phyloP scores from a whole-genome alignment of 2,888 invertebrate species.

The Hedya salicella region DNA sequence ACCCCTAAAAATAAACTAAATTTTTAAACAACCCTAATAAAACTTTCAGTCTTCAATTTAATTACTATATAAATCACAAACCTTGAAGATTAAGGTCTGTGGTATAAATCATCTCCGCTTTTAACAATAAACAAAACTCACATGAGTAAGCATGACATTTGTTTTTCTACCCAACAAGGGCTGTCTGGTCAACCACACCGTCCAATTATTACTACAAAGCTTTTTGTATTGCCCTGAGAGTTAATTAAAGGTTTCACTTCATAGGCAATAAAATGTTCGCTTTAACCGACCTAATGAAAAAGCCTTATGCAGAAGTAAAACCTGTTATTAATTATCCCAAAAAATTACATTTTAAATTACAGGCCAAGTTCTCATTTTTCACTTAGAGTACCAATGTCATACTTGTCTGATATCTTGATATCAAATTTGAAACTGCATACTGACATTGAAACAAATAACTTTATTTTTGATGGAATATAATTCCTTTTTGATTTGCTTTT shows the following conservation, averaged over 20 bases:
- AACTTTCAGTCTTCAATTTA: background rate
- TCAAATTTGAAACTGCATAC: too few relatives aligned
- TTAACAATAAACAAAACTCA: conserved; percentile 17
- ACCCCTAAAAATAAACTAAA: too few relatives aligned
- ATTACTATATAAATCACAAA: too few relatives aligned
- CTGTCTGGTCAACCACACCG: conserved; percentile 7
- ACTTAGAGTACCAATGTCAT: too few relatives aligned
- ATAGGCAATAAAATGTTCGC: conserved; percentile 6
- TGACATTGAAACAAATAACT: too few relatives aligned
- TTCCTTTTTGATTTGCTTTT: too few relatives aligned
- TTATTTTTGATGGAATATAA: too few relatives aligned
- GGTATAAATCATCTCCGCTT: background rate
- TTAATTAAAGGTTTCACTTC: conserved; percentile 18
- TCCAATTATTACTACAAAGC: conserved; percentile 10
- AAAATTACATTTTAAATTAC: too few relatives aligned
- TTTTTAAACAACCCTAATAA: too few relatives aligned
- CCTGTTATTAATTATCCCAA: background rate
- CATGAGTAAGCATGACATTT: background rate
- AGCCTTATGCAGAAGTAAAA: background rate
- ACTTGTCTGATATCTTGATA: too few relatives aligned
- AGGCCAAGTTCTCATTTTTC: too few relatives aligned
- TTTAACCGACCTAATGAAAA: conserved; percentile 10
- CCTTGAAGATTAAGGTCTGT: too few relatives aligned
- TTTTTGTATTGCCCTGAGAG: background rate
- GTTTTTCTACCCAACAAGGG: conserved; percentile 2